A percentile compares a stretch with the other conserved stretches of the same genome.
These are phyloP conservation scores for Corydoras maculifer DNA, from an alignment of 2,113 vertebrate genomes.

Conservation along the genomic window DNA sequence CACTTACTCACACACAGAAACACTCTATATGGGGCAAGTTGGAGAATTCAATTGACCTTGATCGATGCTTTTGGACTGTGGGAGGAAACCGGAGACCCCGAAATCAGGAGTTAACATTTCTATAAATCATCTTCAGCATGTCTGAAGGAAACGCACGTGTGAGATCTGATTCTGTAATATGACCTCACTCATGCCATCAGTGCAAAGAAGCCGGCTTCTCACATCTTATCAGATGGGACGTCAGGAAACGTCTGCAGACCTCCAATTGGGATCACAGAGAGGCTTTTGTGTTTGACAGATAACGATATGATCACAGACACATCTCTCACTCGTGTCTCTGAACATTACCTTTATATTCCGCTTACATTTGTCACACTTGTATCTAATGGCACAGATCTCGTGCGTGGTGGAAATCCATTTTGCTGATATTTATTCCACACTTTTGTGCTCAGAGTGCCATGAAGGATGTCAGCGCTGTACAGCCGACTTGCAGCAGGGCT, in stretches of 20 bases:
- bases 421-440: not conserved
- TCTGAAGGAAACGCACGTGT: too few species aligned
- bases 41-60: too few species aligned
- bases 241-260: slow-evolving; percentile 14
- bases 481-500: slow-evolving; percentile 62
- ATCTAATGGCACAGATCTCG: not conserved
- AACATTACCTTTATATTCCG: not conserved
- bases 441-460: slow-evolving; percentile 71
- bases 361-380: slow-evolving; percentile 5
- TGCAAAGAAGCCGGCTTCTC: not conserved
- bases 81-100: too few species aligned
- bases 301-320: not conserved
- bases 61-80: too few species aligned
- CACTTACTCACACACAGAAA: not conserved
- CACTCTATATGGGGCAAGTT: not conserved
- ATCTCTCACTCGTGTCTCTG: not conserved
- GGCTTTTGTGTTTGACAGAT: not conserved
- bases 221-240: slow-evolving; percentile 28
- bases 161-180: not conserved
- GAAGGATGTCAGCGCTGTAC: slow-evolving; percentile 73
- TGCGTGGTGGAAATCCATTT: too few species aligned
- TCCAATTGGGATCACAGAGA: not conserved
- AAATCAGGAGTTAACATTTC: too few species aligned
- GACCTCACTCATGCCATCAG: slow-evolving; percentile 17
- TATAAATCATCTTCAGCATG: too few species aligned